Conservation (phyloP, 2,888 invertebrate genomes). For the Drosophila setosimentum region DNA sequence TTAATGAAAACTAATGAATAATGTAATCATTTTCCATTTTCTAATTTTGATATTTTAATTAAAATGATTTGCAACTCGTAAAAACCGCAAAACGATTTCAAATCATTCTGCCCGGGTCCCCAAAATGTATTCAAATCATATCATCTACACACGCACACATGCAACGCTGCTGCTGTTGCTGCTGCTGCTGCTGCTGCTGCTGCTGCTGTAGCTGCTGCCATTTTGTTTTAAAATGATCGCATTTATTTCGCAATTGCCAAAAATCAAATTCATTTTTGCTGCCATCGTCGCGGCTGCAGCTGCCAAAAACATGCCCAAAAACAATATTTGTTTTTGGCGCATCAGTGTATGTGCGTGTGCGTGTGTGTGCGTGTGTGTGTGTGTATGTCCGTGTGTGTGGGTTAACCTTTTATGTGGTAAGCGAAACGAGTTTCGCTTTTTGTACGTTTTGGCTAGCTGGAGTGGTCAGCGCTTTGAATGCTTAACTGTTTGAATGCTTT, state of each 20-base stretch:
- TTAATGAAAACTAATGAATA: constrained; percentile 83
- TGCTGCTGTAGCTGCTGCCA: constrained; percentile 48
- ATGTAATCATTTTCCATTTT: constrained; percentile 82
- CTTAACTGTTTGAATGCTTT: constrained; percentile 54
- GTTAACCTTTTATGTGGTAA: constrained; percentile 74
- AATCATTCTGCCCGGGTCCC: constrained; percentile 65
- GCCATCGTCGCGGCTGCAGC: constrained; percentile 53
- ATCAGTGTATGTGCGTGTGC: constrained; percentile 6
- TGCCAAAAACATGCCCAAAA: constrained; percentile 72
- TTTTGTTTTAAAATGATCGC: constrained; percentile 75
- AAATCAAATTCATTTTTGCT: constrained; percentile 73
- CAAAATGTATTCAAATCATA: constrained; percentile 74
- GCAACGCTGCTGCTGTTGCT: constrained; percentile 34
- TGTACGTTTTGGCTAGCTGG: constrained; percentile 58
- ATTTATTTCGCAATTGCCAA: constrained; percentile 72
- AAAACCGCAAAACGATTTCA: constrained; percentile 82
- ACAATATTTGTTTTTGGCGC: constrained; percentile 66
- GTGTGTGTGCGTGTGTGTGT: constrained; percentile 17
- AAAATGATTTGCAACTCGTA: constrained; percentile 83
- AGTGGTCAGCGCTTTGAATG: constrained; percentile 63
- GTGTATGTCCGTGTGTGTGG: constrained; percentile 42
- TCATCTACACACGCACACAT: constrained; percentile 47
- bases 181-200: too few species aligned
- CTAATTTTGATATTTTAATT: constrained; percentile 83
- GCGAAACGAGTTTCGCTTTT: constrained; percentile 66